Base-by-base conservation (phyloP, 2,113 vertebrate species). In the Zootoca vivipara region DNA sequence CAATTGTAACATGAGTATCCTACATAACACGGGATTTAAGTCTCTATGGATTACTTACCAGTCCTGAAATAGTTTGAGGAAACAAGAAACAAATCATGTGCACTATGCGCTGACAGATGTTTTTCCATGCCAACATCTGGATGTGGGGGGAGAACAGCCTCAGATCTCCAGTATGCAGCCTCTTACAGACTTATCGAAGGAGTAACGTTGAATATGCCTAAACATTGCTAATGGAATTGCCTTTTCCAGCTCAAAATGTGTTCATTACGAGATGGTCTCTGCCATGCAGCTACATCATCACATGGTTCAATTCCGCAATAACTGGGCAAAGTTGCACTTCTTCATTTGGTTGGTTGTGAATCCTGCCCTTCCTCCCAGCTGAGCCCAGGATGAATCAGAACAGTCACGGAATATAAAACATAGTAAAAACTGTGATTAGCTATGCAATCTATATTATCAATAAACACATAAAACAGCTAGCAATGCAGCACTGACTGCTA, bases 1-100 rank as follows among this genome's bases (percentile, higher is more conserved):
- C 87, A 74, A 83, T 90, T 92, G 91, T 93, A 95, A 94, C 46
- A 86, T 89, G 91, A 95, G 88, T 91, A 88, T 92, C 80, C 85
- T 90, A 77, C 16, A 77, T 87, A 87, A 92, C 88, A 89, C 88
- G 78, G 38, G 42, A 62, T 86, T 94, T 92, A 93, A 94, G 64
- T 91, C 92, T 92, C 89, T 87, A 90, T 74, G 91, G 90, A 91
- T 94, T 92, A 85, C 82, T 88, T 92, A 81, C n/a, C 75, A 92
- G 91, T 81, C 94, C 46, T 90, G 90, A 93, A 88, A 94, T 87
- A 92, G 20, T 92, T 89, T 65, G 90, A 92, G 91, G 90, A 93
- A 94, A 94, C 89, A 86, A 87, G 89, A 88, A 93, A 89, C 88
- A 90, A 94, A 78, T 69, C 42, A 1, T 91, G 82, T 86, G 46